Base-by-base conservation (phyloP, 1,140 invertebrate species). In the Sycophaga agraensis region DNA sequence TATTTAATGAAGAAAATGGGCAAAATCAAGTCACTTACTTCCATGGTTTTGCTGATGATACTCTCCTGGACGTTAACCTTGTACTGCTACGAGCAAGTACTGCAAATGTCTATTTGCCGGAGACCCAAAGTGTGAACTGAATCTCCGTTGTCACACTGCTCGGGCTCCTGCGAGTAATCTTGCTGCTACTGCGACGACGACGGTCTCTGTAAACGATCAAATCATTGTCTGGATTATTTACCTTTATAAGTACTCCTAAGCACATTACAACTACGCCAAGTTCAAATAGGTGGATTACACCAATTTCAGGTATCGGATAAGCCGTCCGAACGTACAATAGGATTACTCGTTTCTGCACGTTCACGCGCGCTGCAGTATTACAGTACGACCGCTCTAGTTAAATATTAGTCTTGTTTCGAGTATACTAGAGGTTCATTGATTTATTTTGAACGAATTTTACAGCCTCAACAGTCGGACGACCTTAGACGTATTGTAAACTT, bases 21-120 rank as follows among this genome's bases (percentile, higher is more conserved):
- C 12, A 39, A 34, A 45, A 37, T 35, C 5, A 21, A 37, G 31
- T 61, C n/a, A 61, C 59, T 61, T 61, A 61, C 59, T 19, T 61
- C 59, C 59, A 61, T 61, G 59, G 19, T 55, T 28, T 26, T 54
- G 54, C 54, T 31, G 59, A 48, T 60, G 40, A 51, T 22, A 50
- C 12, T 48, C 37, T 59, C 48, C 57, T 59, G 26, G 37, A 39
- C 56, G 45, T 49, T 46, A 24, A 59, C 37, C 26, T n/a, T n/a
- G n/a, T 53, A 60, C 57, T 45, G 28, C 48, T 19, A n/a, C 37
- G n/a, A 53, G 49, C 49, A 60, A 45, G 31, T 53, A 45, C 35
- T 24, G 49, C 39, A 31, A 34, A n/a, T 39, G 40, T 58, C 21
- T 48, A 40, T 17, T n/a, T 21, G 24, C 37, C 48, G 26, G 42